Percentiles rank a stretch among this genome's conserved stretches.
phyloP scores from a whole-genome alignment of 2,797 vertebrate genomes.

The Acanthornis magna region DNA sequence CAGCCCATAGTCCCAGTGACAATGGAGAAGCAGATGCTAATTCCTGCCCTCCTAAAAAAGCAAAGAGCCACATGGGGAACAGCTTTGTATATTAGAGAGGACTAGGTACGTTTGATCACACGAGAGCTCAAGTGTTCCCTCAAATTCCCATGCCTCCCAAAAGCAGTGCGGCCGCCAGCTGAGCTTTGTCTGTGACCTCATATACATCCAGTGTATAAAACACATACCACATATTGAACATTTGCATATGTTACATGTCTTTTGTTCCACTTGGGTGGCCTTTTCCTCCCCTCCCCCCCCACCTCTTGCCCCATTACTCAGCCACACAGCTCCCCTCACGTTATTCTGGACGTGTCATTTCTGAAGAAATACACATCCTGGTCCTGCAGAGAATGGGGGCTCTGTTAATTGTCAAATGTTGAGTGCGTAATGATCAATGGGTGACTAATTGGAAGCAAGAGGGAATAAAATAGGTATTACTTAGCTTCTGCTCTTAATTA shows the following conservation, averaged over 20 bases:
- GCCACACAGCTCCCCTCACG: not conserved
- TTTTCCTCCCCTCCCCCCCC: not conserved
- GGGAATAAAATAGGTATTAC: conserved; percentile 67
- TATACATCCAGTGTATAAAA: not conserved
- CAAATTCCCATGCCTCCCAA: conserved; percentile 4
- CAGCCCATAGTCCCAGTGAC: not conserved
- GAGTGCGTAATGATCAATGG: conserved; percentile 66
- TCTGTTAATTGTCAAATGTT: conserved; percentile 62
- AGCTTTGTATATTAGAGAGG: not conserved
- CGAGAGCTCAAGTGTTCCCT: not conserved
- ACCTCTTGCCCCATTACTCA: not conserved
- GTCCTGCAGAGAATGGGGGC: not conserved
- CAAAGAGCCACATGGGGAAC: not conserved
- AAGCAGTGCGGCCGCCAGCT: not conserved
- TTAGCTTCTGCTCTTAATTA: conserved; percentile 74
- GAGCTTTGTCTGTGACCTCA: conserved; percentile 39
- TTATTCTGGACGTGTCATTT: not conserved
- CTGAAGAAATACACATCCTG: not conserved
- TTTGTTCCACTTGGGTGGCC: conserved; percentile 51
- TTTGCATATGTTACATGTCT: conserved; percentile 26
- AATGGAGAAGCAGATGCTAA: not conserved
- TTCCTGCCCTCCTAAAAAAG: not conserved
- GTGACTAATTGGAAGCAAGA: conserved; percentile 69
- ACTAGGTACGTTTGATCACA: not conserved
- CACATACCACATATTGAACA: not conserved